Evolutionary conservation across 2,797 vertebrate genomes (phyloP), one percentile per base, ranked within the genome.

Genomic region (Cetoscarus ocellatus): DNA sequence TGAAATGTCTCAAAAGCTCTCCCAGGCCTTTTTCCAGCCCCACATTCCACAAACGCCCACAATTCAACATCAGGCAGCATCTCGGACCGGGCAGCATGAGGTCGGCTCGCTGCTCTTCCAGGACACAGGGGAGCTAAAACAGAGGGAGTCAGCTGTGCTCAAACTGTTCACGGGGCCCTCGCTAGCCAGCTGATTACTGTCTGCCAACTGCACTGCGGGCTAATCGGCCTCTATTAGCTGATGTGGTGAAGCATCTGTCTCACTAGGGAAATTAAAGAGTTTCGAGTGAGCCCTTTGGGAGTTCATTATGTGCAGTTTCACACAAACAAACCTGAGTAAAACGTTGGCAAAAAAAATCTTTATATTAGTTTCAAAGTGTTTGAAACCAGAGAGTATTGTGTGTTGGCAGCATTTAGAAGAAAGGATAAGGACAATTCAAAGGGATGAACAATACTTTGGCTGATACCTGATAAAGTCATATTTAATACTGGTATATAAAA

Each of bases 21-120:
- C 52, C 35, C 49, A 51, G 75, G 70, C 49, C 56, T 65, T 75
- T 82, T 65, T 79, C 72, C 34, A 67, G 61, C 18, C 56, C 54
- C 51, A 55, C 67, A 87, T 86, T 91, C 85, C 80, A 65, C 70
- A 62, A 56, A 78, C 60, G 17, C 82, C 83, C 75, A 84, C 75
- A 82, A 65, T 62, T 80, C 61, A 70, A 71, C 79, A 62, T 50
- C 44, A 73, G 64, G 51, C 79, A 57, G 78, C 66, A 55, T 8
- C 47, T 57, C 52, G 18, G 70, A 71, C 72, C 63, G 70, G 60
- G 66, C 79, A 57, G 50, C 35, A 6, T 55, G 49, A 57, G 52
- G 43, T 49, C 73, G 71, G 59, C 58, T 72, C 58, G 15, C 55
- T 40, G 62, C 77, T 77, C 73, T 53, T 59, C 35, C 73, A 68